Base-by-base conservation (phyloP, 1,140 invertebrate genomes). In the Euura saliciscinereae region DNA sequence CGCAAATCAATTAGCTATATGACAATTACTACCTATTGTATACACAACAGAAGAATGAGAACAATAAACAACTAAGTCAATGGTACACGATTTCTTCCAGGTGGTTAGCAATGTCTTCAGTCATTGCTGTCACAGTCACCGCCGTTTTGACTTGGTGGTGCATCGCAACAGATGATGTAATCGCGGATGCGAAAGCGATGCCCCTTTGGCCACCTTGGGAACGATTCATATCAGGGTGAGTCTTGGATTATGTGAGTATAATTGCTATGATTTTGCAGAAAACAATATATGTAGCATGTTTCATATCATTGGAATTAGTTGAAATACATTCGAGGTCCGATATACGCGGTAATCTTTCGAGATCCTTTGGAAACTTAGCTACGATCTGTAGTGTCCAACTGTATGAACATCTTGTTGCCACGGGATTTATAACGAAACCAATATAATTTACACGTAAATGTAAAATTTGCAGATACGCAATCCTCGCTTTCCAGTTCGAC, bases 401-500 rank as follows among this genome's bases (percentile, higher is more conserved):
- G 28, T 28, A 28, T 28, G 28, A 28, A 28, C 28, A 28, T 28
- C 28, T 28, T 28, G 28, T 28, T 28, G 28, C 28, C 28, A 28
- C 28, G 28, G 28, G 28, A 28, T 28, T 28, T 28, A 28, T 28
- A 28, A 28, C 28, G 28, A 28, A 28, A 28, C 28, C 28, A 28
- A 28, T 28, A 28, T n/a, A n/a, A n/a, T 28, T 28, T 28, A 28
- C 28, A 28, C 1, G 28, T 28, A 28, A 28, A 28, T 28, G 28
- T 28, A 28, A 28, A 28, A 28, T 46, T 69, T 4, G n/a, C 69
- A 86, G 84, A 4, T 87, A 86, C 70, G 83, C 83, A 2, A 86
- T 87, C 83, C 66, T 88, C 43, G 85, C 85, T 6, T 89, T 89
- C 71, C 86, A 93, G 88, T 95, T 95, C 76, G 94, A 95, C 78